Base-by-base conservation (phyloP, 2,888 invertebrate genomes). In the Brachynemurus nebulosus region DNA sequence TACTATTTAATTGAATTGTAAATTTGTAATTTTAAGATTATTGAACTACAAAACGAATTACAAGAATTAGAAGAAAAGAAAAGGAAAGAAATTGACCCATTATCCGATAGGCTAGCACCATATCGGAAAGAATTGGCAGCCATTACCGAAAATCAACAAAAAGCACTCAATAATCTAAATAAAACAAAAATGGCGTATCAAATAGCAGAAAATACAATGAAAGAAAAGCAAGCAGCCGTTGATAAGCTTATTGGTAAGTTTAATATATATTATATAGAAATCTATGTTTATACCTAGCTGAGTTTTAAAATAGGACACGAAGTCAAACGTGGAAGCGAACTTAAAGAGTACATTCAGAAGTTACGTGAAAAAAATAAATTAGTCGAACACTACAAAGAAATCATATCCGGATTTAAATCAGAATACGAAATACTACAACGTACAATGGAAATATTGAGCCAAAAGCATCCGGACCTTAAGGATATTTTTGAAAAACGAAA, bases 301-400 rank as follows among this genome's bases (percentile, higher is more conserved):
- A 18, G 19, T 12, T 33, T 30, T 20, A 34, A 33, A 8, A 20
- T 72, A 35, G 82, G 81, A 3, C 80, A 80, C 48, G 77, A 78
- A 45, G 73, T 82, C 16, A 68, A 85, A 17, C 74, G 81, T 53
- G 86, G 86, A 19, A 86, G 86, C 49, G 86, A 90, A 65, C 76
- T 89, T 58, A 88, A 89, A 62, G 76, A 79, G 52, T 90, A 89
- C 62, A 84, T 91, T 12, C 80, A 79, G 56, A 79, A 82, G 52
- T 65, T 91, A 48, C 74, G 89, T 46, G 78, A 80, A 41, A 85
- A 86, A 59, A 86, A 85, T 57, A 78, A 80, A 6, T 67, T 80
- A 8, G 90, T 89, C 63, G 90, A 89, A 66, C 76, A 82, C 57
- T 82, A 83, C 59, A 70, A 84, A 55, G 72, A 42, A 34, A 42